Base-by-base conservation (phyloP, 1,140 invertebrate species). In the Pseudoatta argentina region DNA sequence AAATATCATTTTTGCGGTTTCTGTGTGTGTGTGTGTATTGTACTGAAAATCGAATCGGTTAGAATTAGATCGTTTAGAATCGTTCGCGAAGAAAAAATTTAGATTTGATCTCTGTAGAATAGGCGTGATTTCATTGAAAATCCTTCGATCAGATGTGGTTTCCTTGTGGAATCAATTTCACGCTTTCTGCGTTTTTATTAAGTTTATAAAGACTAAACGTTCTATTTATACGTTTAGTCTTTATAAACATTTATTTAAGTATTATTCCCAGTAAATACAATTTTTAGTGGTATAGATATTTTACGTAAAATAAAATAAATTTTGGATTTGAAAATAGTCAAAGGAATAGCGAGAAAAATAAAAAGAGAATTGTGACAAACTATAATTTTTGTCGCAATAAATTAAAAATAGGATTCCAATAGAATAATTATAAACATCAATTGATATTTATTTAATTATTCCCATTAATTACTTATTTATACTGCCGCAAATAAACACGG, bases 61-160 rank as follows among this genome's bases (percentile, higher is more conserved):
- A 66, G 12, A 78, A 78, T 66, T n/a, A 51, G 34, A 79, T 59
- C 8, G 7, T 16, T 18, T 44, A 24, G 12, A 48, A 16, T 27
- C 14, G 12, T 16, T 55, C 1, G n/a, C 30, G 30, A 71, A 39
- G 14, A 44, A 79, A 79, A 39, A 81, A n/a, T n/a, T 55, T 4
- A 21, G 18, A 12, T 71, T 34, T 2, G 21, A 71, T 81, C 48
- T 71, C 64, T 64, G 34, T 39, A 39, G 64, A 69, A 79, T n/a
- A 69, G 5, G 2, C 8, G 2, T 69, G 21, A 27, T 69, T 69
- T 67, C n/a, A 7, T 53, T 69, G n/a, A 79, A 79, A 69, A 79
- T 27, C 14, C 21, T 71, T 71, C 77, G 30, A 71, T 81, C 30
- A 53, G n/a, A 77, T 63, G 48, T 21, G 48, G 16, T 81, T 81